Evolutionary conservation across 2,888 invertebrate genomes (phyloP).

Genomic region (Dolichopus griseipennis): DNA sequence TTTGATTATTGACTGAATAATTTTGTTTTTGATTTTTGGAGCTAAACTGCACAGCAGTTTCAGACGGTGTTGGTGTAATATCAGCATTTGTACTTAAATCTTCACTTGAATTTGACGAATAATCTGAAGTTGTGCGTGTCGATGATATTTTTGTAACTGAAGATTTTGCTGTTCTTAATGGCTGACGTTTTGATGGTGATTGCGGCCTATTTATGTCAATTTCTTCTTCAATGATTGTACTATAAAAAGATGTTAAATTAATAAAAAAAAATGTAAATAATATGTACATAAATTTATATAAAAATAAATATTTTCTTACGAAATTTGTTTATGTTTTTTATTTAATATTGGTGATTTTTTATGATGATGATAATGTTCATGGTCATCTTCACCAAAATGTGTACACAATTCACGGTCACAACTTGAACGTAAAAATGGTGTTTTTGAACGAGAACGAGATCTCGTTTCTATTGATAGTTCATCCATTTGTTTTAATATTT

Average conservation of each 20-base stretch:
- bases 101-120: slow-evolving; percentile 46
- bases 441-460: slow-evolving; percentile 62
- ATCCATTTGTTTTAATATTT: slow-evolving; percentile 26
- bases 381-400: slow-evolving; percentile 47
- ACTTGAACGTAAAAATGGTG: slow-evolving; percentile 54
- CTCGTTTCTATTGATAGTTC: slow-evolving; percentile 48
- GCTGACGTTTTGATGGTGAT: slow-evolving; percentile 25
- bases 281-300: slow-evolving; percentile 7
- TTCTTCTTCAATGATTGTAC: slow-evolving; percentile 40
- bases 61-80: slow-evolving; percentile 19
- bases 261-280: slow-evolving; percentile 1
- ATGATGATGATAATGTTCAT: slow-evolving; percentile 40
- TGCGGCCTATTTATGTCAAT: slow-evolving; percentile 29
- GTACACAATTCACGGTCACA: slow-evolving; percentile 52
- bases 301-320: slow-evolving; percentile 9
- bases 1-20: slow-evolving; percentile 17
- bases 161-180: slow-evolving; percentile 22
- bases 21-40: slow-evolving; percentile 7
- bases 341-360: slow-evolving; percentile 43
- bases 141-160: slow-evolving; percentile 20
- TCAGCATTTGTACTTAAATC: slow-evolving; percentile 37
- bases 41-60: neutral
- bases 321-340: slow-evolving; percentile 18
- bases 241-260: slow-evolving; percentile 23
- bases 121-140: slow-evolving; percentile 46